Evolutionary conservation across 2,113 vertebrate species (phyloP).

Genomic region (Podocnemis expansa): DNA sequence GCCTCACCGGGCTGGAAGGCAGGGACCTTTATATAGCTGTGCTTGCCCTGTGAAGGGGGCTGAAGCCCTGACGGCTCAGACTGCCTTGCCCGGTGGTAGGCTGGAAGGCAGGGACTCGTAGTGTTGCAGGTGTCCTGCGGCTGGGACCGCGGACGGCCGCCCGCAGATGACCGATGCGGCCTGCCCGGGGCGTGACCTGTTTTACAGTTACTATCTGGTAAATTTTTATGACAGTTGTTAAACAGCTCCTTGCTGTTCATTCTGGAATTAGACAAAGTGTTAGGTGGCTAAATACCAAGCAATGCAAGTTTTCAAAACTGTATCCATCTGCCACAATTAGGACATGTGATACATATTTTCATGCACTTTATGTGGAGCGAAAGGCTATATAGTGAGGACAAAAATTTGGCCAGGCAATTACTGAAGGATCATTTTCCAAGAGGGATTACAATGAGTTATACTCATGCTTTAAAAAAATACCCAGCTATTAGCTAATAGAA

Average conservation of each 20-base stretch:
- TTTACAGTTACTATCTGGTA: too few relatives aligned
- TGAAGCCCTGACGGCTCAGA: too few relatives aligned
- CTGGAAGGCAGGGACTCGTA: too few relatives aligned
- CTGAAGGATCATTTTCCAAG: not conserved
- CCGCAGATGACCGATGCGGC: too few relatives aligned
- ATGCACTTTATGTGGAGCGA: not conserved
- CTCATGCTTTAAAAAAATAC: not conserved
- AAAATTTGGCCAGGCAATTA: not conserved
- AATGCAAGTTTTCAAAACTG: not conserved
- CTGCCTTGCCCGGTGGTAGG: too few relatives aligned
- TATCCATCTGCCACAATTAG: not conserved
- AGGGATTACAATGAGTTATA: conserved; percentile 6
- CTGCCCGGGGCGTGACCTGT: too few relatives aligned
- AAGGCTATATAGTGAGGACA: not conserved
- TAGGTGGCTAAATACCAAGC: not conserved
- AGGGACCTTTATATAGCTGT: too few relatives aligned
- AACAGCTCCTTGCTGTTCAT: too few relatives aligned
- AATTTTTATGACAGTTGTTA: not conserved
- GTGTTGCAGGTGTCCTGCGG: too few relatives aligned
- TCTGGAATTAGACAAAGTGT: not conserved
- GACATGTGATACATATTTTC: not conserved
- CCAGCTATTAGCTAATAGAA: conserved; percentile 4
- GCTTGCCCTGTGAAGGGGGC: too few relatives aligned
- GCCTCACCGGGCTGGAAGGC: too few relatives aligned
- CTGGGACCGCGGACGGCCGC: too few relatives aligned